phyloP scores from a whole-genome alignment of 2,888 invertebrate species.

The Morpho achilles region DNA sequence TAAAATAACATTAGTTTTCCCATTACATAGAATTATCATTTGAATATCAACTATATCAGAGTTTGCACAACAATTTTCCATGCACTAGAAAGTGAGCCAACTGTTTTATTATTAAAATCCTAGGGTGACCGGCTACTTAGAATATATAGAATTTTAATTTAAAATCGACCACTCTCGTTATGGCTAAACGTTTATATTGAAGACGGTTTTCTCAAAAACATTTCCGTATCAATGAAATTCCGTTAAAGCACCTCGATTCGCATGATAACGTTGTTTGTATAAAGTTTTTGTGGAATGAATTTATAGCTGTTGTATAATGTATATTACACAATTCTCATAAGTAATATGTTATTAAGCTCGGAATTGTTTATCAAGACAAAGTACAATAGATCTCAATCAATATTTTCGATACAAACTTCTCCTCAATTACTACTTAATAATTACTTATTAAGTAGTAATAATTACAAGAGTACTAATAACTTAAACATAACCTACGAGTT shows the following conservation, averaged over 20 bases:
- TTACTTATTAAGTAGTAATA: too few species aligned
- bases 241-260: constrained; percentile 8
- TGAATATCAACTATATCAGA: constrained; percentile 68
- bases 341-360: too few species aligned
- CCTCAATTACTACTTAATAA: too few species aligned
- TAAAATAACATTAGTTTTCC: constrained; percentile 40
- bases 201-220: constrained; percentile 14
- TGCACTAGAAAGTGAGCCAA: constrained; percentile 33
- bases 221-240: constrained; percentile 10
- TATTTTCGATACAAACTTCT: too few species aligned
- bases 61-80: constrained; percentile 54
- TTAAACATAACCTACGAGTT: too few species aligned
- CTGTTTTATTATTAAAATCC: constrained; percentile 49
- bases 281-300: constrained; percentile 5
- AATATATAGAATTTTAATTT: constrained; percentile 21
- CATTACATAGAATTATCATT: constrained; percentile 60
- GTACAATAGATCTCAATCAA: too few species aligned
- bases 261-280: constrained; percentile 7
- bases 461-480: too few species aligned
- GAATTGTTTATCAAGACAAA: too few species aligned
- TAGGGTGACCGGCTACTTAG: constrained; percentile 23
- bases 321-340: too few species aligned
- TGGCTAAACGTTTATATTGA: constrained; percentile 11
- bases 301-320: neutral
- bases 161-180: constrained; percentile 8